Conservation (phyloP, 2,888 invertebrate genomes). For the Galeopsomyia nigrocyanea region DNA sequence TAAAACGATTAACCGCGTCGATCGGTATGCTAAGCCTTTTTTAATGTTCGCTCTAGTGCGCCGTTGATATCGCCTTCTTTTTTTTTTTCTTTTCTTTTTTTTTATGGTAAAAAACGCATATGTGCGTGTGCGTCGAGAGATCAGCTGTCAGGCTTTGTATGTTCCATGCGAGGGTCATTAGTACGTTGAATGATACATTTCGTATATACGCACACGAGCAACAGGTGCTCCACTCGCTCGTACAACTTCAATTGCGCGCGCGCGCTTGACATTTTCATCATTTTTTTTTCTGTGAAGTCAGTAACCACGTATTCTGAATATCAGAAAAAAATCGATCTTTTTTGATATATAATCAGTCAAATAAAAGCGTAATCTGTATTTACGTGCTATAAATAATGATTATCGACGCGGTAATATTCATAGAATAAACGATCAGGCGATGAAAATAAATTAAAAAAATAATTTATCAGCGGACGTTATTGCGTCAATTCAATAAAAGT, state of each 20-base stretch:
- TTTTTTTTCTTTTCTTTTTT: background rate
- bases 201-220: too few species aligned
- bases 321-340: background rate
- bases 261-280: too few species aligned
- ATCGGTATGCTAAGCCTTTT: constrained; percentile 5
- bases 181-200: too few species aligned
- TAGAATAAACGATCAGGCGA: constrained; percentile 8
- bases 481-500: background rate
- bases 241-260: too few species aligned
- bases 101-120: background rate
- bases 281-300: too few species aligned
- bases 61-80: background rate
- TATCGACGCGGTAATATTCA: background rate
- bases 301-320: too few species aligned
- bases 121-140: background rate
- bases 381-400: too few species aligned
- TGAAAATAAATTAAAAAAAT: constrained; percentile 12
- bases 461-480: background rate
- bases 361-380: background rate
- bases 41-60: constrained; percentile 1
- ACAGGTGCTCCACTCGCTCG: too few species aligned
- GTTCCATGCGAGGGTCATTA: too few species aligned
- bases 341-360: constrained; percentile 20
- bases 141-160: too few species aligned
- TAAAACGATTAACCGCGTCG: constrained; percentile 11